Evolutionary conservation across 2,888 invertebrate species (phyloP), one percentile per base, ranked within the genome.

Genomic region (Ferrisia virgata): DNA sequence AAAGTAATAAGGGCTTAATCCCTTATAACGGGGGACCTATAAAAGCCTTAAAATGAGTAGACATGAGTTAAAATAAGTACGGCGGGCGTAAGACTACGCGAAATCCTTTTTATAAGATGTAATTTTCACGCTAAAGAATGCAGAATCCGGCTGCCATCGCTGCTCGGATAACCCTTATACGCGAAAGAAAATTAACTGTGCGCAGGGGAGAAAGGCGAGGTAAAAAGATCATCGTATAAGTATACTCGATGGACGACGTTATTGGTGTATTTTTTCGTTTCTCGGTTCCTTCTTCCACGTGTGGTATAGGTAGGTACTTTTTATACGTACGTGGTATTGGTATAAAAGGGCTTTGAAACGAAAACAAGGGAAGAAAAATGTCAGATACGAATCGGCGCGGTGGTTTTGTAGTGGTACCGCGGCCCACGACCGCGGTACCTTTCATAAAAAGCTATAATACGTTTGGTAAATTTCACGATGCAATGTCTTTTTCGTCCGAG

Each of bases 1-100:
- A 81, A 58, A 80, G 80, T 80, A 80, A 80, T 80, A 80, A 80
- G 53, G 80, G 43, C 81, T 81, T 36, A 58, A 81, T 81, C 81
- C 81, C 36, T 36, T 39, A 58, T 36, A 58, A 53, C 81, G 33
- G 58, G 58, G 81, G 81, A 81, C 81, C 81, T 81, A 64, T 81
- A 81, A 81, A 81, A 64, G 36, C 81, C 64, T 58, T 81, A 58
- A 81, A 81, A 81, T 81, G 53, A 81, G 64, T 39, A 81, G 58
- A 58, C 81, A 81, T 58, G 81, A 81, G 81, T 81, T 81, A 58
- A 31, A 81, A 81, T 81, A 81, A 81, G 36, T 81, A 81, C 53
- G 8, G 33, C 81, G 18, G 53, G 81, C 13, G 39, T 81, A 58
- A 81, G 53, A 47, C 53, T 18, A 18, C 36, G 58, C 22, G 11